Conservation (phyloP, 1,140 invertebrate species). For the Oncopodura yosiiana region DNA sequence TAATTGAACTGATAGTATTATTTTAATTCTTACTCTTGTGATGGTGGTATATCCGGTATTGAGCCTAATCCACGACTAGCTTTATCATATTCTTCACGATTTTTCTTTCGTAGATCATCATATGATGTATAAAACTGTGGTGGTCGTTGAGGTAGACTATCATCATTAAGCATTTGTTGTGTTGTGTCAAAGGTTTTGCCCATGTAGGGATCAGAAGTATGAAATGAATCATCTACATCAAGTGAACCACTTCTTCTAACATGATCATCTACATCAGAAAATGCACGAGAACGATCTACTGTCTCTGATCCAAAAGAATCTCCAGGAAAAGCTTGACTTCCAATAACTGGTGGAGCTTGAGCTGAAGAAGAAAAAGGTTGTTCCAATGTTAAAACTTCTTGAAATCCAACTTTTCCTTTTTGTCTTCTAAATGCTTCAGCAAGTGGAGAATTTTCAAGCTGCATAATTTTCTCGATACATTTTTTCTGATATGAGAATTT, state of each 20-base stretch:
- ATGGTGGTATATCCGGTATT: background rate
- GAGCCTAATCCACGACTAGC: background rate
- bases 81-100: constrained; percentile 48
- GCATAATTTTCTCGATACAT: constrained; percentile 65
- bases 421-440: constrained; percentile 49
- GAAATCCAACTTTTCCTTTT: constrained; percentile 35
- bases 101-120: constrained; percentile 49
- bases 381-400: constrained; percentile 37
- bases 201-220: constrained; percentile 1
- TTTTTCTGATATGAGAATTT: constrained; percentile 62
- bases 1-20: no score
- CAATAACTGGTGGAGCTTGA: background rate
- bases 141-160: constrained; percentile 13
- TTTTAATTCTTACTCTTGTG: background rate
- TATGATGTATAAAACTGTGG: constrained; percentile 42
- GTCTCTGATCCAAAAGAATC: constrained; percentile 14
- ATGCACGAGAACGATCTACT: constrained; percentile 12
- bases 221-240: constrained; percentile 34
- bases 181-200: constrained; percentile 10
- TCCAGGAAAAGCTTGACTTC: background rate
- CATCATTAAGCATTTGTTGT: constrained; percentile 21
- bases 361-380: background rate
- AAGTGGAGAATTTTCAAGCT: constrained; percentile 51
- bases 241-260: constrained; percentile 24
- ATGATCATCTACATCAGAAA: constrained; percentile 13